Evolutionary conservation across 30 jellyfish, hydroid and myxozoan species (phyloP).

Genomic region (Hydra vulgaris): DNA sequence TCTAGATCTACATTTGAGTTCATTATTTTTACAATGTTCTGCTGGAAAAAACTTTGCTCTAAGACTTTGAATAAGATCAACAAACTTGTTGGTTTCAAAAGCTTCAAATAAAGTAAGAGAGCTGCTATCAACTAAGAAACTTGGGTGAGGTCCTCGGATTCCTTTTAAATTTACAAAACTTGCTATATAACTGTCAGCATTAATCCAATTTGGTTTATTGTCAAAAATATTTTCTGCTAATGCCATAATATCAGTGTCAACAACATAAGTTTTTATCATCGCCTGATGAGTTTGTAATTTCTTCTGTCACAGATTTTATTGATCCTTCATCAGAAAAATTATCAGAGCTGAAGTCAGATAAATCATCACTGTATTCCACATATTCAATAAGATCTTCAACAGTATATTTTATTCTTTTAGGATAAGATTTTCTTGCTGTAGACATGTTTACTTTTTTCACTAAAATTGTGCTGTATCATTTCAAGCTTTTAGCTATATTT

Average conservation of each 20-base stretch:
- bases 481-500: too few relatives aligned
- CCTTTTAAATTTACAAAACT: too few relatives aligned
- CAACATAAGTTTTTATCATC: too few relatives aligned
- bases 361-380: background rate
- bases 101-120: slow-evolving; percentile 1
- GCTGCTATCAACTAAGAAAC: too few relatives aligned
- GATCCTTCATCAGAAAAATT: background rate
- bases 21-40: background rate
- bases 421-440: background rate
- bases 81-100: slow-evolving; percentile 1
- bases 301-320: slow-evolving; percentile 3
- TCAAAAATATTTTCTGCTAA: too few relatives aligned
- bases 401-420: background rate
- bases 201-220: background rate
- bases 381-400: background rate
- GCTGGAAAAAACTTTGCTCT: background rate
- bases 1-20: slow-evolving; percentile 1
- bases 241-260: background rate
- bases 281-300: background rate
- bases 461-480: too few relatives aligned
- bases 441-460: slow-evolving; percentile 1
- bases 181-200: background rate
- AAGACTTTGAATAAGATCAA: background rate
- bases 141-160: too few relatives aligned
- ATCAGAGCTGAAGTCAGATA: background rate